Percentiles rank a stretch among this genome's conserved stretches.
These are phyloP conservation scores for Drosophila borborema DNA, from an alignment of 2,888 invertebrate species.

Conservation along the genomic window DNA sequence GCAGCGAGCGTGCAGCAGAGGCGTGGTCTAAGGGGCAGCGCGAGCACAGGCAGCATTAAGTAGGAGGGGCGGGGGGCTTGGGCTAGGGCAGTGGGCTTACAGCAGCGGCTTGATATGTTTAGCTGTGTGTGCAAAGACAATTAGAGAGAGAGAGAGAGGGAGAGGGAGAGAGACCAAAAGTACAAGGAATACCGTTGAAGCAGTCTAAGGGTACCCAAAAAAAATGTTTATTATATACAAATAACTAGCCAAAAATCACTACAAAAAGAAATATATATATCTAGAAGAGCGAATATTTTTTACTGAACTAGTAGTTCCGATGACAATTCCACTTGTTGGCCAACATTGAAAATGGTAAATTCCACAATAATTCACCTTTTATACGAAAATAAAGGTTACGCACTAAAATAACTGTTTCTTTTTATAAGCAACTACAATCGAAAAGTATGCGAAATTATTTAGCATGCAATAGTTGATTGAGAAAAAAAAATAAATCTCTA, in stretches of 20 bases:
- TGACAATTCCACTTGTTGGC: neutral
- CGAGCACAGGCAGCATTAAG: neutral
- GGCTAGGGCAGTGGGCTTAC: neutral
- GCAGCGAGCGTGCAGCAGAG: conserved; percentile 58
- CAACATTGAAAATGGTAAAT: conserved; percentile 17
- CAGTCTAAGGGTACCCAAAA: neutral
- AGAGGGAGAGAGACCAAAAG: neutral
- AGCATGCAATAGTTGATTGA: conserved; percentile 44
- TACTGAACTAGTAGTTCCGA: neutral
- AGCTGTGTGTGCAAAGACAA: conserved; percentile 1
- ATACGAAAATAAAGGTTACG: conserved; percentile 24
- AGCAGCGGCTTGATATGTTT: conserved; percentile 20
- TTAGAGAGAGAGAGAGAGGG: neutral
- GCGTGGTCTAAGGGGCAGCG: conserved; percentile 31
- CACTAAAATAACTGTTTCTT: conserved; percentile 20
- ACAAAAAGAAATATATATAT: neutral
- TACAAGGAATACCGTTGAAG: conserved; percentile 11
- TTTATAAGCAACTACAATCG: conserved; percentile 29
- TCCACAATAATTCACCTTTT: conserved; percentile 9
- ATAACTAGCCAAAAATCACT: neutral
- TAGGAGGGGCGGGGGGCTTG: neutral
- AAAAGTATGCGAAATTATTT: conserved; percentile 24
- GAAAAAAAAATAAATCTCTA: conserved; percentile 9
- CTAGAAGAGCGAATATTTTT: neutral
- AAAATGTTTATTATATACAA: conserved; percentile 34